Conservation (phyloP, 1,140 invertebrate genomes). For the Ridgeia piscesae region DNA sequence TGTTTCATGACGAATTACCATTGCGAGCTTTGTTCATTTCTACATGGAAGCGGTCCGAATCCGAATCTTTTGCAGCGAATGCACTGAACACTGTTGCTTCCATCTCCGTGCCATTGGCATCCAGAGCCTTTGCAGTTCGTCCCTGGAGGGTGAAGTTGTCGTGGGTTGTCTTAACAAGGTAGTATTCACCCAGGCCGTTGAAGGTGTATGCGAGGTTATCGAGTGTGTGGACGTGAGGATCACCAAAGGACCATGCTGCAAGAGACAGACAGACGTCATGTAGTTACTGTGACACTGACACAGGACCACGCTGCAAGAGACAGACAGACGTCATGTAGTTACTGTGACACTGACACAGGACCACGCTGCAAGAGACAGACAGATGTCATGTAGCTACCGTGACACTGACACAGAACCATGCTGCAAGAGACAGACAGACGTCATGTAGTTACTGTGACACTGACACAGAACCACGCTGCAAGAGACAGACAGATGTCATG, state of each 20-base stretch:
- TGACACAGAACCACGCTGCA: too few species aligned
- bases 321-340: too few species aligned
- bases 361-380: too few species aligned
- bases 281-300: too few species aligned
- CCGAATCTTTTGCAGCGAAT: neutral
- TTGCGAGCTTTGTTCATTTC: neutral
- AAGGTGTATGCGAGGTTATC: neutral
- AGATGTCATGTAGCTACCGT: too few species aligned
- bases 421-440: too few species aligned
- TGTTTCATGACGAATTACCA: neutral
- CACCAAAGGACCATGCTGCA: neutral
- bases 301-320: too few species aligned
- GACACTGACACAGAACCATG: too few species aligned
- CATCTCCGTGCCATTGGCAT: neutral
- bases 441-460: too few species aligned
- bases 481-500: too few species aligned
- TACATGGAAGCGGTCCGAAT: neutral
- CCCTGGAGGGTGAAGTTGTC: neutral
- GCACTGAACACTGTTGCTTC: neutral
- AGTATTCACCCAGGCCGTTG: neutral
- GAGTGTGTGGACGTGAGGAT: neutral
- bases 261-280: neutral
- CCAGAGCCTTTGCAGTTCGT: neutral
- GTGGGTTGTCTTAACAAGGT: neutral
- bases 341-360: too few species aligned